Base-by-base conservation (phyloP, 2,797 vertebrate genomes). In the Clarias platycephalus region DNA sequence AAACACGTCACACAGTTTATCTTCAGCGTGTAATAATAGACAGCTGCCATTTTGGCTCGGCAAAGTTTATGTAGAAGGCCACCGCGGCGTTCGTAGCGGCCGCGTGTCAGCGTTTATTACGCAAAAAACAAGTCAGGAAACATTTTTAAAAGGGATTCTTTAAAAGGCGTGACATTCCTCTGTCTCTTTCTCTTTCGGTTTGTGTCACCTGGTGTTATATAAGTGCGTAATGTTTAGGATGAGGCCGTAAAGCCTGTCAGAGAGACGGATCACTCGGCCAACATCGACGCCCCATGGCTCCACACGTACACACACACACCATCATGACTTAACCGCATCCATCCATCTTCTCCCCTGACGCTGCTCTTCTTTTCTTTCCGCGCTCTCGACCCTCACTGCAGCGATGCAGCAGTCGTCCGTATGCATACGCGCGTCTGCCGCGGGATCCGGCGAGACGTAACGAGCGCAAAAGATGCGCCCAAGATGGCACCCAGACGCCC, bases 1-100 rank as follows among this genome's bases (percentile, higher is more conserved):
- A 66, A 84, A 90, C 88, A 90, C 87, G 89, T 91, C 91, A 93
- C 91, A 90, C 89, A 91, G 76, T 91, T 89, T 90, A 91, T 89
- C 91, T 88, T 84, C 83, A 84, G 78, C 70, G 64, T 80, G 63
- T 75, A 71, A 83, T 82, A 86, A 86, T 81, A 87, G 70, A 82
- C 82, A 44, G 40, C 66, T 77, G 81, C 62, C 80, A 75, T 87
- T 83, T 88, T 83, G 77, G 57, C 60, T 80, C 78, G 24, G 37
- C 57, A 20, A 80, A 60, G 75, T 81, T 77, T 72, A 67, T 34
- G 75, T 49, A 44, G 40, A 75, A 26, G 68, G 26, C 12, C 26
- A 26, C 62, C 60, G 37, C 16, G 37, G 37, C 18, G 22, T 49
- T n/a, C 13, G 18, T 70, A 9, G 24, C 34, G 22, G 64, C 37